A percentile compares a stretch with the other conserved stretches of the same genome.
phyloP scores from a whole-genome alignment of 2,113 vertebrate species.

The Alligator mississippiensis region DNA sequence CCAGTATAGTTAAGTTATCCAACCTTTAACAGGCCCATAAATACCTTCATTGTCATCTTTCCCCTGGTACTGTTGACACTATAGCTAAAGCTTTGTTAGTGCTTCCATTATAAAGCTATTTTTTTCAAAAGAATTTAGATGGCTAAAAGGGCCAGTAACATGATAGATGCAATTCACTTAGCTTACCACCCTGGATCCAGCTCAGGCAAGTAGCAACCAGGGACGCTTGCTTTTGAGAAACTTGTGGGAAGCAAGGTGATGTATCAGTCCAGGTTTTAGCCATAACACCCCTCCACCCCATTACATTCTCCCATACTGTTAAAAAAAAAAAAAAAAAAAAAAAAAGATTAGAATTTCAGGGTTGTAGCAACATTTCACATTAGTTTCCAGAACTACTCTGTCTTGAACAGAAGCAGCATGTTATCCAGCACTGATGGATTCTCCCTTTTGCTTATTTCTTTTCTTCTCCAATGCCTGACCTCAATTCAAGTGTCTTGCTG shows the following conservation, averaged over 20 bases:
- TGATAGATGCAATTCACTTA: neutral
- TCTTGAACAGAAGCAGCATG: neutral
- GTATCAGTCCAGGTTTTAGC: neutral
- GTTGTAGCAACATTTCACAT: neutral
- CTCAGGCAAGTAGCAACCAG: neutral
- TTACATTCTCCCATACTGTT: neutral
- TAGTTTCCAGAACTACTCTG: neutral
- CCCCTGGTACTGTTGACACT: neutral
- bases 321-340: neutral
- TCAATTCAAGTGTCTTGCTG: fast-evolving
- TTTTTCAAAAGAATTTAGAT: neutral
- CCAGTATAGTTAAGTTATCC: no score
- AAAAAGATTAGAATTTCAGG: neutral
- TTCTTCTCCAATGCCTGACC: neutral
- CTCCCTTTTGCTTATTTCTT: neutral
- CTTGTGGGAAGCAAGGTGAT: neutral
- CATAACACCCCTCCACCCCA: fast-evolving
- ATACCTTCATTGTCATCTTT: fast-evolving
- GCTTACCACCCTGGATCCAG: neutral
- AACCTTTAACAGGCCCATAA: neutral
- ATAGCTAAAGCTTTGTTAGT: neutral
- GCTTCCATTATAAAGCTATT: neutral
- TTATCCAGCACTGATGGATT: neutral
- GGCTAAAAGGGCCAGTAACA: neutral
- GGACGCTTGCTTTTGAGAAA: no score